A percentile compares a stretch with the other conserved stretches of the same genome.
Conservation (phyloP, 64 coral and sea anemone genomes). For the Montipora capricornis region DNA sequence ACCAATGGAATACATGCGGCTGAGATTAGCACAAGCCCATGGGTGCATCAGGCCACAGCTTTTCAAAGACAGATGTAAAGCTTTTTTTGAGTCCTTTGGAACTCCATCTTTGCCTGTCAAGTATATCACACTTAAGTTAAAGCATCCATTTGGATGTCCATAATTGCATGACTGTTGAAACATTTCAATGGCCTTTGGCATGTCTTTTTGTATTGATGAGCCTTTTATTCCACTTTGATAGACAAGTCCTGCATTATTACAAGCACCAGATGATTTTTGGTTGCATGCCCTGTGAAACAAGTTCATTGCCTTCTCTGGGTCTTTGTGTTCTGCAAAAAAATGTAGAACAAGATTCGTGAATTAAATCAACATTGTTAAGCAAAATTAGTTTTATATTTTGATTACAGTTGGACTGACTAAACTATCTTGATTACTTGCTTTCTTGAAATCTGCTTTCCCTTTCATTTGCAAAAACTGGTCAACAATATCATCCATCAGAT, state of each 20-base stretch:
- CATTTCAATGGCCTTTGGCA: conserved; percentile 84
- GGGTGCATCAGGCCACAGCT: conserved; percentile 92
- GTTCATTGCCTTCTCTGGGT: conserved; percentile 86
- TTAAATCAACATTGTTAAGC: too few relatives aligned
- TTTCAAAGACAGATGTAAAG: conserved; percentile 87
- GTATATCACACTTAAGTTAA: conserved; percentile 93
- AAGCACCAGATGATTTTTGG: conserved; percentile 72
- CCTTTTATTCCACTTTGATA: conserved; percentile 94
- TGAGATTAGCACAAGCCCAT: conserved; percentile 95
- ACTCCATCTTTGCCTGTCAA: conserved; percentile 87
- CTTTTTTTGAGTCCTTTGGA: conserved; percentile 92
- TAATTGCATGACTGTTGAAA: conserved; percentile 82
- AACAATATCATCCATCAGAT: too few relatives aligned
- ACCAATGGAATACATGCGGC: conserved; percentile 89
- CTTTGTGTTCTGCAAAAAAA: conserved; percentile 78
- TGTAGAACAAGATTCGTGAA: too few relatives aligned
- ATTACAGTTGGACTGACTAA: too few relatives aligned
- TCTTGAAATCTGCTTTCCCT: too few relatives aligned
- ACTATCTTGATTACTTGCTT: too few relatives aligned
- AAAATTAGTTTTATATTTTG: too few relatives aligned
- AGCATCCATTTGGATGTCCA: conserved; percentile 90
- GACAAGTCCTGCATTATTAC: conserved; percentile 95
- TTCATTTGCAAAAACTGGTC: too few relatives aligned
- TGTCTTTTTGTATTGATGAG: conserved; percentile 76
- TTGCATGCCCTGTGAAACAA: conserved; percentile 90